These are phyloP conservation scores for Parnassius apollo DNA, from an alignment of 2,888 invertebrate species.

Conservation along the genomic window DNA sequence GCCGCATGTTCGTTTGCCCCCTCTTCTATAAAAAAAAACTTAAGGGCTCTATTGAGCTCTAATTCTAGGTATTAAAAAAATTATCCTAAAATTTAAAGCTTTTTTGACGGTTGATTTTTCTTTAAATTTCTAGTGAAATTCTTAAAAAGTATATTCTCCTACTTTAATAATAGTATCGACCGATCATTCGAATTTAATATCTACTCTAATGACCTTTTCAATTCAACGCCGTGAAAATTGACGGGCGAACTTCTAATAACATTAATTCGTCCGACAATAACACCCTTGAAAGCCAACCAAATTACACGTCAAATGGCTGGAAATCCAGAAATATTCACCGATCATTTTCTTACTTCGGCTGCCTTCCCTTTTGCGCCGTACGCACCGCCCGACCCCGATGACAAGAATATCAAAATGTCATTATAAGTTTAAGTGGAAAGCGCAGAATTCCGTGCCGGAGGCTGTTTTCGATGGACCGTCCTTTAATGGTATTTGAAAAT, in stretches of 20 bases:
- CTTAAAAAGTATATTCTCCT: too few species aligned
- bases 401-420: constrained; percentile 78
- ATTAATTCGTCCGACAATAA: constrained; percentile 67
- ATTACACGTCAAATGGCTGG: constrained; percentile 73
- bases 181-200: constrained; percentile 61
- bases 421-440: constrained; percentile 71
- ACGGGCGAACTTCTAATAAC: constrained; percentile 51
- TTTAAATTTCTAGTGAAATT: too few species aligned
- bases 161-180: constrained; percentile 35
- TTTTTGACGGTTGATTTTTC: too few species aligned
- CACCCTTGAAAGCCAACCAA: constrained; percentile 59
- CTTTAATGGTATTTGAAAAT: constrained; percentile 51
- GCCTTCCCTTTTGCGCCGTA: constrained; percentile 28
- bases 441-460: constrained; percentile 54
- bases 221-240: constrained; percentile 42
- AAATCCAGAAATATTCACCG: constrained; percentile 70
- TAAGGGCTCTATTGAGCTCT: too few species aligned
- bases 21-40: too few species aligned
- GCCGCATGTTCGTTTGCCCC: too few species aligned
- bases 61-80: too few species aligned
- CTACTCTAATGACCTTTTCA: constrained; percentile 51
- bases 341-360: constrained; percentile 42
- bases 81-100: too few species aligned
- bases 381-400: constrained; percentile 43
- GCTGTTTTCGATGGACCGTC: constrained; percentile 51